phyloP scores from a whole-genome alignment of 2,888 invertebrate genomes.

The Platypus cylindrus region DNA sequence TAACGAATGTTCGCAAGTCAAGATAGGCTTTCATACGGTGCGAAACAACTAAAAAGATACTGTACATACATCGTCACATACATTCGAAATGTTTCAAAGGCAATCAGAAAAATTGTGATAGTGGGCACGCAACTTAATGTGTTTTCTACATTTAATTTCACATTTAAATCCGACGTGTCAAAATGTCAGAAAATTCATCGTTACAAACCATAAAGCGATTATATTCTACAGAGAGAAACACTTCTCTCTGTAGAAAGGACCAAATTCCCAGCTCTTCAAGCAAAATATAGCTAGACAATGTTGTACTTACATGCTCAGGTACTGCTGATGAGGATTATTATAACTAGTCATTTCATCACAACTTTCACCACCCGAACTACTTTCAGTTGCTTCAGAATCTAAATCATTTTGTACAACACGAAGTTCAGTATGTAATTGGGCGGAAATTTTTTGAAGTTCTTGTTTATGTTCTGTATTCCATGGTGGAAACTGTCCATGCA shows the following conservation, averaged over 20 bases:
- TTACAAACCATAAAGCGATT: too few relatives aligned
- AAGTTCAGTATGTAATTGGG: slow-evolving; percentile 60
- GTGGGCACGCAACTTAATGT: too few relatives aligned
- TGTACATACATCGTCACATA: too few relatives aligned
- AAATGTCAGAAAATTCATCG: too few relatives aligned
- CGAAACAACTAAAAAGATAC: too few relatives aligned
- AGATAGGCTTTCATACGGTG: too few relatives aligned
- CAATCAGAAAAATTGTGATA: too few relatives aligned
- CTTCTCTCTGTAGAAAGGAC: background rate
- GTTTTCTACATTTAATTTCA: too few relatives aligned
- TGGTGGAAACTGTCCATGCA: slow-evolving; percentile 32
- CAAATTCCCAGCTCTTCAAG: background rate
- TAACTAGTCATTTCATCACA: slow-evolving; percentile 77
- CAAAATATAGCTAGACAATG: background rate
- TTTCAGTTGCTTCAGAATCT: slow-evolving; percentile 88
- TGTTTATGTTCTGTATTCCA: slow-evolving; percentile 36
- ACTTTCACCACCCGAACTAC: slow-evolving; percentile 88
- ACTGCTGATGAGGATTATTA: slow-evolving; percentile 64
- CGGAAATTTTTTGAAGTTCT: slow-evolving; percentile 58
- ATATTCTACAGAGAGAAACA: too few relatives aligned
- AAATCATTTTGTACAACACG: slow-evolving; percentile 60
- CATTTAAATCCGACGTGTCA: too few relatives aligned
- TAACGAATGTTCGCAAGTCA: too few relatives aligned
- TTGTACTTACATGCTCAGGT: slow-evolving; percentile 64
- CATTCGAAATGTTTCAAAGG: too few relatives aligned